Percentiles rank a stretch among this genome's conserved stretches.
These are phyloP conservation scores for Rhinichthys klamathensis DNA, from an alignment of 2,113 vertebrate species.

Conservation along the genomic window DNA sequence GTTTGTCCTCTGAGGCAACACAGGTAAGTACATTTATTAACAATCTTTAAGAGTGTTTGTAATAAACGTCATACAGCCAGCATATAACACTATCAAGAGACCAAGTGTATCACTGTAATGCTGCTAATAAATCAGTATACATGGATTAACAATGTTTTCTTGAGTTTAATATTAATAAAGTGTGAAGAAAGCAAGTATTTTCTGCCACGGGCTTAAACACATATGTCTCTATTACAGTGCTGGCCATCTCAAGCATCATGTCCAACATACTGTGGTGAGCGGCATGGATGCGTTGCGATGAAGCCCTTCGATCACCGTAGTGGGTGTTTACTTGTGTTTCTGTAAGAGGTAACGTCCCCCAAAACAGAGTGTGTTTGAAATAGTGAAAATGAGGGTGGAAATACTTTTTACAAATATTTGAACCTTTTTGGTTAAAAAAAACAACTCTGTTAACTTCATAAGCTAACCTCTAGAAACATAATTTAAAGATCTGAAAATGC, in stretches of 20 bases:
- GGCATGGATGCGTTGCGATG: not conserved
- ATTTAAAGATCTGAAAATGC: not conserved
- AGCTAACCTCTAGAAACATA: not conserved
- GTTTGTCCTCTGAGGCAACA: not conserved
- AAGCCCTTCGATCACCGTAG: not conserved
- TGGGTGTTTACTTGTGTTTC: not conserved
- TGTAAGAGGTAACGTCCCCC: not conserved
- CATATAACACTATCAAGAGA: not conserved
- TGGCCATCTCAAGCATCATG: no score
- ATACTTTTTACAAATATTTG: not conserved
- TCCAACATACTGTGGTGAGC: not conserved
- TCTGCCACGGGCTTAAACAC: not conserved
- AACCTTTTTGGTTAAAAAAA: not conserved
- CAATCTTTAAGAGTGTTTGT: not conserved
- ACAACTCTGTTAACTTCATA: not conserved
- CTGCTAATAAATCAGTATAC: not conserved
- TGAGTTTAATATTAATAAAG: constrained; percentile 1
- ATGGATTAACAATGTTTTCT: not conserved
- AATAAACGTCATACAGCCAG: not conserved
- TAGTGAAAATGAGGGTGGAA: not conserved
- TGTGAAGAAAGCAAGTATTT: not conserved
- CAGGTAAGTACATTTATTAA: not conserved
- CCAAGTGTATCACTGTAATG: not conserved
- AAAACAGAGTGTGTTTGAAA: not conserved
- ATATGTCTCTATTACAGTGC: not conserved